Evolutionary conservation across 2,888 invertebrate genomes (phyloP).

Genomic region (Suillia variegata): DNA sequence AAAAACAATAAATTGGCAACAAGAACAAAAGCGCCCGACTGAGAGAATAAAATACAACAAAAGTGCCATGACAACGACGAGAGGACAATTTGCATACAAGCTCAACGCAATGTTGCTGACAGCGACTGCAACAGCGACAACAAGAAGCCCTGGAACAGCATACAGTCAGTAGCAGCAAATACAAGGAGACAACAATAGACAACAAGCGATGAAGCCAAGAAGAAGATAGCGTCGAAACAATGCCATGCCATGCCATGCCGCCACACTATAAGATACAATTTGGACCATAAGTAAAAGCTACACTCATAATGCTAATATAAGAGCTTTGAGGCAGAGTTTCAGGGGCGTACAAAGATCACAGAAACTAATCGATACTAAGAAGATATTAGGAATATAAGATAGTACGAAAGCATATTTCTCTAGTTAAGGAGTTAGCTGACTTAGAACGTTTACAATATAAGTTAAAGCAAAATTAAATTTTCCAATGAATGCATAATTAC

Average conservation of each 20-base stretch:
- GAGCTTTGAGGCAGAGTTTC: constrained; percentile 2
- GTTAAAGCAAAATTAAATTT: too few species aligned
- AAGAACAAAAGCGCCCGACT: constrained; percentile 15
- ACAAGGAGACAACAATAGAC: neutral
- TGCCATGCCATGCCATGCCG: neutral
- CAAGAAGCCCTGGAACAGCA: neutral
- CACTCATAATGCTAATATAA: neutral
- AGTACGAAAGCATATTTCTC: too few species aligned
- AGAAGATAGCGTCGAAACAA: neutral
- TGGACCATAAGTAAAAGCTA: neutral
- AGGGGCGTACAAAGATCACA: too few species aligned
- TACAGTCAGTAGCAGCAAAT: neutral
- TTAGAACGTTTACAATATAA: too few species aligned
- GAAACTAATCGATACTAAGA: too few species aligned
- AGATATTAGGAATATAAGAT: too few species aligned
- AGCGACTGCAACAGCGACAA: constrained; percentile 8
- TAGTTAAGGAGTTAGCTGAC: too few species aligned
- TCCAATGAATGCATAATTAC: too few species aligned
- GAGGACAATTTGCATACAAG: neutral
- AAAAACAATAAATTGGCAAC: constrained; percentile 21
- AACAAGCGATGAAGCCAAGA: neutral
- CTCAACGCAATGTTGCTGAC: neutral
- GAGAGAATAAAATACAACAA: constrained; percentile 17
- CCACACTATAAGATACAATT: neutral
- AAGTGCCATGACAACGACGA: neutral